Percentiles rank a stretch among this genome's conserved stretches.
phyloP scores from a whole-genome alignment of 2,888 invertebrate species.

The Ectropis crepuscularia region DNA sequence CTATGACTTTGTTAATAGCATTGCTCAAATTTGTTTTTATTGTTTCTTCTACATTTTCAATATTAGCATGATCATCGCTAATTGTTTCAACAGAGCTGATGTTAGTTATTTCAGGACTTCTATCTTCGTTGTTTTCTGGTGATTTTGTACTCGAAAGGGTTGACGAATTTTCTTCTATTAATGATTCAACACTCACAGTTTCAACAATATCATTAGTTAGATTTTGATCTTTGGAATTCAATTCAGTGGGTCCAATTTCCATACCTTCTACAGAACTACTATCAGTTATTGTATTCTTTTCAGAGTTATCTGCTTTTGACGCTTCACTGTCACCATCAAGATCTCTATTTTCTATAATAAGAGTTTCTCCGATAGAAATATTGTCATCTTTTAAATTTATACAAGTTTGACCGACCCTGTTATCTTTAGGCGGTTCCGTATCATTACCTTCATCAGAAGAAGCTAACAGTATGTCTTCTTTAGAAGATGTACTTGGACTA shows the following conservation, averaged over 20 bases:
- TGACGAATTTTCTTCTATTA: conserved; percentile 7
- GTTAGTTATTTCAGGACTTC: conserved; percentile 15
- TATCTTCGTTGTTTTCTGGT: conserved; percentile 10
- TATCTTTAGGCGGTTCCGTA: conserved; percentile 5
- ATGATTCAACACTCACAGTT: conserved; percentile 8
- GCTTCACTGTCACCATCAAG: conserved; percentile 20
- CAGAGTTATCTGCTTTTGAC: conserved; percentile 10
- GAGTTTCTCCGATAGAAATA: conserved; percentile 56
- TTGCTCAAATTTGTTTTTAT: not conserved
- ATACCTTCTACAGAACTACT: conserved; percentile 29
- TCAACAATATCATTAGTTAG: conserved; percentile 7
- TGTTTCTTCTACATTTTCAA: conserved; percentile 1
- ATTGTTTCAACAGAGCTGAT: conserved; percentile 8
- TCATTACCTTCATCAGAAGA: conserved; percentile 22
- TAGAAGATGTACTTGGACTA: conserved; percentile 16
- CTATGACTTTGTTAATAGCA: not conserved
- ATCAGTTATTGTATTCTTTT: conserved; percentile 23
- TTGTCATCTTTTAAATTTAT: conserved; percentile 58
- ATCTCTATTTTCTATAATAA: conserved; percentile 40
- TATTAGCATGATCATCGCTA: not conserved
- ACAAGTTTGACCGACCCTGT: conserved; percentile 30
- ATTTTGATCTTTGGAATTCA: conserved; percentile 10
- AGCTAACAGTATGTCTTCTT: conserved; percentile 65
- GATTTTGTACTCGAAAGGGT: conserved; percentile 21
- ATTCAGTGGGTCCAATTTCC: conserved; percentile 19